phyloP scores from a whole-genome alignment of 2,113 vertebrate genomes.

The Setophaga coronata region DNA sequence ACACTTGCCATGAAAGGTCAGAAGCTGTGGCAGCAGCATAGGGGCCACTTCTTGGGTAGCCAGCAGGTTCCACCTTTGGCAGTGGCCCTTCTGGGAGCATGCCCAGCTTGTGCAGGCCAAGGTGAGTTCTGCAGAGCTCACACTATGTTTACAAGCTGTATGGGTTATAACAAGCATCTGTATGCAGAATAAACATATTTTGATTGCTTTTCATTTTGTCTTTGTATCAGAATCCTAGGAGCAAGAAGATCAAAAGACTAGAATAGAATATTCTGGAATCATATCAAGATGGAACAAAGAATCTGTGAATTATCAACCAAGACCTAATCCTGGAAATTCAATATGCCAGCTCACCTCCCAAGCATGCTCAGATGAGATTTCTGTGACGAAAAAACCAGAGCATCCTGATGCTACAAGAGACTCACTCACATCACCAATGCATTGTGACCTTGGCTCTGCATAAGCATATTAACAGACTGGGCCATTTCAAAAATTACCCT shows the following conservation, averaged over 20 bases:
- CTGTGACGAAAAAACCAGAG: background rate
- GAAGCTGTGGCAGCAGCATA: background rate
- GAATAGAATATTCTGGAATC: background rate
- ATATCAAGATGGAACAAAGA: background rate
- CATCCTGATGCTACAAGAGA: background rate
- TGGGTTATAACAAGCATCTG: background rate
- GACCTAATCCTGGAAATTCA: background rate
- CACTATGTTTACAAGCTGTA: background rate
- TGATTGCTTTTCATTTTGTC: background rate
- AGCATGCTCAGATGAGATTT: background rate
- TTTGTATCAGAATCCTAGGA: background rate
- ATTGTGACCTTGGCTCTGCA: background rate
- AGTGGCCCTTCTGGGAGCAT: background rate
- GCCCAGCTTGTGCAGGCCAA: background rate
- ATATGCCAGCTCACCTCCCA: background rate
- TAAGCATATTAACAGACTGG: background rate
- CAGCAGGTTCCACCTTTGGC: background rate
- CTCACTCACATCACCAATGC: background rate
- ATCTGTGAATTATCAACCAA: background rate
- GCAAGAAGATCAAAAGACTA: background rate
- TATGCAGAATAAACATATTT: background rate
- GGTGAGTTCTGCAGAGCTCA: background rate
- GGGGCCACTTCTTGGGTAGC: background rate
- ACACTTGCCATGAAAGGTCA: background rate
- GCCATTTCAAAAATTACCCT: background rate